Conservation (phyloP, 2,888 invertebrate genomes). For the Pseudococcus longispinus region DNA sequence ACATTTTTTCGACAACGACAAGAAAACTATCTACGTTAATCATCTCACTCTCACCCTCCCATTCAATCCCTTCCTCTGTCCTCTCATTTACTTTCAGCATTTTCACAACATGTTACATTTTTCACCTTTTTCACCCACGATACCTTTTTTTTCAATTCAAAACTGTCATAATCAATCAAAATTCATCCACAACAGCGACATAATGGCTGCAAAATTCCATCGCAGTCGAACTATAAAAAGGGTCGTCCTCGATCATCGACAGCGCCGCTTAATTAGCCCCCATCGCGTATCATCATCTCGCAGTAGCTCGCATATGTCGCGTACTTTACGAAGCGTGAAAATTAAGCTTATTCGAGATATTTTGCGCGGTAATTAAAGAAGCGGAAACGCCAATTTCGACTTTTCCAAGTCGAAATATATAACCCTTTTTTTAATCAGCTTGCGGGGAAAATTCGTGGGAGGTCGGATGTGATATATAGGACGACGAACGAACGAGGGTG, state of each 20-base stretch:
- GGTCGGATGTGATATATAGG: not conserved
- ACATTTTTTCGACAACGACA: too few relatives aligned
- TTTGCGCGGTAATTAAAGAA: slow-evolving; percentile 5
- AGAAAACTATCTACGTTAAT: too few relatives aligned
- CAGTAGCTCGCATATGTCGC: slow-evolving; percentile 4
- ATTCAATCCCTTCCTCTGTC: too few relatives aligned
- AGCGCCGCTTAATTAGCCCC: not conserved
- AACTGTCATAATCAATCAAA: not conserved
- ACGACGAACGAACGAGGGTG: not conserved
- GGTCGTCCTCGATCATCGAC: not conserved
- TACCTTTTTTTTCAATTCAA: too few relatives aligned
- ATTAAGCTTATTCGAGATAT: not conserved
- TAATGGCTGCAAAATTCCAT: not conserved
- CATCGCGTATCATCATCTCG: not conserved
- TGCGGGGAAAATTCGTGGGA: not conserved
- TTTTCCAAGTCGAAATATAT: not conserved
- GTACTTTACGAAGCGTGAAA: not conserved
- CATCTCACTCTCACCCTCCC: too few relatives aligned
- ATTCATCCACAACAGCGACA: not conserved
- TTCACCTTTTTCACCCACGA: too few relatives aligned
- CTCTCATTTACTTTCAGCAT: too few relatives aligned
- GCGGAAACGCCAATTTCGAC: slow-evolving; percentile 1
- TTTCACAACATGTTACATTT: too few relatives aligned
- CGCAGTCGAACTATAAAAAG: not conserved
- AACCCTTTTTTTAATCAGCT: not conserved